Evolutionary conservation across 2,888 invertebrate genomes (phyloP), one percentile per base, ranked within the genome.

Genomic region (Andrena haemorrhoa): DNA sequence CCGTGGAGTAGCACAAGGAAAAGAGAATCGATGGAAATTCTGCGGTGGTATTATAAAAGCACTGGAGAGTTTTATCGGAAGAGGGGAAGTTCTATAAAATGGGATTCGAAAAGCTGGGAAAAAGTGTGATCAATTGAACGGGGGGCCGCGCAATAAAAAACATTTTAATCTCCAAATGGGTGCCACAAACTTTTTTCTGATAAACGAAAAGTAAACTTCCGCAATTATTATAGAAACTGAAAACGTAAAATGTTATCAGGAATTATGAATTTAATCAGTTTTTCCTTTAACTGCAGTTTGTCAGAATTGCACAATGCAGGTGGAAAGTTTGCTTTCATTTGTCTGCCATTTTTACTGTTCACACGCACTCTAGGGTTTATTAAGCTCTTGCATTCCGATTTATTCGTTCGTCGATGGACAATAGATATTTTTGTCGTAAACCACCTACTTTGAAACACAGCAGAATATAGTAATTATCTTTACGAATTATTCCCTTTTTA

Each of bases 111-210:
- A 61, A 61, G 16, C 60, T 49, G 23, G 3, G 23, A 31, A 20
- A 49, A 61, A 56, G 16, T 56, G 23, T 49, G 31, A 60, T 60
- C 41, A 61, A 20, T 49, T 31, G 60, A 61, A 61, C 47, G 8
- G 16, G 1, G 20, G 7, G 35, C 41, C 5, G 47, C 20, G 26
- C 31, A 49, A 60, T 61, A 23, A 61, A 61, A 71, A 60, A 49
- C 31, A 61, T 61, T 71, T 60, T 61, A 47, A 71, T 71, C 49
- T 31, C n/a, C 10, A 68, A 68, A 68, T 68, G 60, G 60, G 8
- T 12, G 10, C 29, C 35, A 29, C 26, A 47, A 60, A 60, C 60
- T 70, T 58, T 70, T 70, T 70, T 31, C 58, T 47, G 47, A 47
- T 41, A 60, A 70, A 35, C 33, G 56, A 70, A 58, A 51, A 58